A percentile compares a stretch with the other conserved stretches of the same genome.
These are phyloP conservation scores for Botrylloides violaceus DNA, from an alignment of 23 tunicate species.

Conservation along the genomic window DNA sequence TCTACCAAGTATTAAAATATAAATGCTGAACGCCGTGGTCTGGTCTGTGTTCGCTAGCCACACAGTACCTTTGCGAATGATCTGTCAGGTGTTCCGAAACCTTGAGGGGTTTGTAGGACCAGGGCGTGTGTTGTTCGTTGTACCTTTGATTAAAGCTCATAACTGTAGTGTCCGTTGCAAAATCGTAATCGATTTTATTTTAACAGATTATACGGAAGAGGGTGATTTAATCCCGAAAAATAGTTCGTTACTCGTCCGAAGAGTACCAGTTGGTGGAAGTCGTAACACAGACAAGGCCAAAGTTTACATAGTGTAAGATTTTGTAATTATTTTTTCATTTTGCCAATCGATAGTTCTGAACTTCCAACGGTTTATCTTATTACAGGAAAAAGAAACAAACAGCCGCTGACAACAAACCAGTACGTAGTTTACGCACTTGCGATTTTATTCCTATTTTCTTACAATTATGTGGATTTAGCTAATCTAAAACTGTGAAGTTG, in stretches of 20 bases:
- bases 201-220: conserved; percentile 77
- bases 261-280: conserved; percentile 84
- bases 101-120: too few species aligned
- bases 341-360: too few species aligned
- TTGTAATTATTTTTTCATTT: background rate
- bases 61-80: too few species aligned
- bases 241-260: conserved; percentile 64
- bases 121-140: too few species aligned
- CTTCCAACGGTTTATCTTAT: background rate
- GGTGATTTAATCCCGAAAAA: conserved; percentile 71
- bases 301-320: conserved; percentile 90
- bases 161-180: too few species aligned
- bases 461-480: too few species aligned
- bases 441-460: too few species aligned
- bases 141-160: too few species aligned
- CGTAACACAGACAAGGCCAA: conserved; percentile 35
- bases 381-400: conserved; percentile 26
- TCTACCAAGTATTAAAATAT: too few species aligned
- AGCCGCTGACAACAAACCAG: conserved; percentile 1
- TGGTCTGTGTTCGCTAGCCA: conserved; percentile 14
- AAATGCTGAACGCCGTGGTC: background rate
- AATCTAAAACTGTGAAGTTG: too few species aligned
- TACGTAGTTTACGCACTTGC: conserved; percentile 17
- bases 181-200: too few species aligned
- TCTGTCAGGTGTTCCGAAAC: too few species aligned